phyloP scores from a whole-genome alignment of 2,797 vertebrate species.

The Zalophus californianus region DNA sequence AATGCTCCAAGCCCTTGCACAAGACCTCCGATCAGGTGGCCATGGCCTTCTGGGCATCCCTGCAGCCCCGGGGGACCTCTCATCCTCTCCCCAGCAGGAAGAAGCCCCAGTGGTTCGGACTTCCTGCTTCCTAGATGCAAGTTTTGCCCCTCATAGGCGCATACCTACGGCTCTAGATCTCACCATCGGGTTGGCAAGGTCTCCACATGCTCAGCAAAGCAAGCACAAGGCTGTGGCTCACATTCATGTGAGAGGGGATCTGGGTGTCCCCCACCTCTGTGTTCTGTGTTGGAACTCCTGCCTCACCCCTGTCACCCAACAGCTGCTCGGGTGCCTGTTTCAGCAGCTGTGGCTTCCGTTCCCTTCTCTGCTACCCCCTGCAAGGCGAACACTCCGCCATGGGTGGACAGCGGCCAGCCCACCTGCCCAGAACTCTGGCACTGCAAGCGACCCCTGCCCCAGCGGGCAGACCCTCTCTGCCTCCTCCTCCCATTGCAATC shows the following conservation, averaged over 20 bases:
- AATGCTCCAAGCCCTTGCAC: not conserved
- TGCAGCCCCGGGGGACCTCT: not conserved
- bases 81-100: rapidly evolving
- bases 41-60: rapidly evolving
- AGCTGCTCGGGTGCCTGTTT: not conserved
- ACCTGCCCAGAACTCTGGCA: not conserved
- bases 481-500: not conserved
- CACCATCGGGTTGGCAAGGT: conserved; percentile 73
- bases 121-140: conserved; percentile 13
- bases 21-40: too few species aligned
- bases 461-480: rapidly evolving
- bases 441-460: not conserved
- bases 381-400: not conserved
- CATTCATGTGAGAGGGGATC: rapidly evolving
- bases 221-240: conserved; percentile 11
- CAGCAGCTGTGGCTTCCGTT: not conserved
- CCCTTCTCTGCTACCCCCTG: not conserved
- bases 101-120: not conserved
- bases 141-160: conserved; percentile 23
- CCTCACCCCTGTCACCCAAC: too few species aligned
- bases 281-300: not conserved
- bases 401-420: too few species aligned
- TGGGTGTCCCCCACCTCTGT: too few species aligned
- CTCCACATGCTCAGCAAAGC: conserved; percentile 59
- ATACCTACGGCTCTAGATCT: conserved; percentile 18